These are phyloP conservation scores for Lemur catta DNA, from an alignment of 2,797 vertebrate species.

Conservation along the genomic window DNA sequence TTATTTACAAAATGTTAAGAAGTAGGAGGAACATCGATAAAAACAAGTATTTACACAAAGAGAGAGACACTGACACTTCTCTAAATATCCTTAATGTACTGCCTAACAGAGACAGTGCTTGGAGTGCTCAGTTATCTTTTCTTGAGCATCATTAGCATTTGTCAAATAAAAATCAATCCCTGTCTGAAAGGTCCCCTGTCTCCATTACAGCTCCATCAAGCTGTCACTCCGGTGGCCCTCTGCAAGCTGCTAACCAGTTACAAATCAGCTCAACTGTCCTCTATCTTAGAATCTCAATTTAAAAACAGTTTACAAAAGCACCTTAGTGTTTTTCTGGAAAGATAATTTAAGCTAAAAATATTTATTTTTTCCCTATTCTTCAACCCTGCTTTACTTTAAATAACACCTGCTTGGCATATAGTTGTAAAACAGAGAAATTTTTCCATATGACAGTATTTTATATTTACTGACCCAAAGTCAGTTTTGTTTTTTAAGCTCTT, in stretches of 20 bases:
- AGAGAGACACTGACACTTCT: not conserved
- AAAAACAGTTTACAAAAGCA: slow-evolving; percentile 13
- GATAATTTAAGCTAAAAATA: not conserved
- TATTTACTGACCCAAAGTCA: not conserved
- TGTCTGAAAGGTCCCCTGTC: slow-evolving; percentile 54
- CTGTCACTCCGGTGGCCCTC: not conserved
- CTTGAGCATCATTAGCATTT: slow-evolving; percentile 59
- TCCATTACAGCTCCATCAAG: slow-evolving; percentile 53
- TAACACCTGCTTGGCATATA: not conserved
- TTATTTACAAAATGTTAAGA: slow-evolving; percentile 13
- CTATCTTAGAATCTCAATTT: not conserved
- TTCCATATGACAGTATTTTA: not conserved
- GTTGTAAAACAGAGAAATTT: not conserved
- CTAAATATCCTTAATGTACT: slow-evolving; percentile 50
- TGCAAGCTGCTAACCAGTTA: not conserved
- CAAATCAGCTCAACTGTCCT: slow-evolving; percentile 31
- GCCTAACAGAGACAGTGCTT: slow-evolving; percentile 40
- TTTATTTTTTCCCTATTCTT: not conserved
- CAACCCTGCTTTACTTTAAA: not conserved
- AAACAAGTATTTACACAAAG: slow-evolving; percentile 38
- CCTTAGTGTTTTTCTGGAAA: not conserved
- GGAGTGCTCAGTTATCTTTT: not conserved
- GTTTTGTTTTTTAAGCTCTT: not conserved
- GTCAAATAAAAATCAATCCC: slow-evolving; percentile 69
- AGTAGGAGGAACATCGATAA: not conserved